These are phyloP conservation scores for Heliornis fulica DNA, from an alignment of 2,113 vertebrate species.

Conservation along the genomic window DNA sequence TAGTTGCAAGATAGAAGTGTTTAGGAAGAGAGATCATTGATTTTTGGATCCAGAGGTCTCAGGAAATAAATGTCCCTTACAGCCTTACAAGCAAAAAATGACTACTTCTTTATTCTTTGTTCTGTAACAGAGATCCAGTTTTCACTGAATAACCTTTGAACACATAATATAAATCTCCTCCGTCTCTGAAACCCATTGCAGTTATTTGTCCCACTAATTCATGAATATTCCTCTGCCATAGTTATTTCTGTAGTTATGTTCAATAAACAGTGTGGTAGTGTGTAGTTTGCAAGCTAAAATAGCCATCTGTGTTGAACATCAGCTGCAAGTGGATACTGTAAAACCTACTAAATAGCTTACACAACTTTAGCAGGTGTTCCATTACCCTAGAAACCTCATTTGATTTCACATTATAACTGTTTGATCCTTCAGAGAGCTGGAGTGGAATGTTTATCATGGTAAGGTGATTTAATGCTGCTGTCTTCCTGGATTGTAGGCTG, in stretches of 20 bases:
- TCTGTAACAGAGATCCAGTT: slow-evolving; percentile 57
- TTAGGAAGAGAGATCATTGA: slow-evolving; percentile 66
- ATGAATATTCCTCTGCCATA: slow-evolving; percentile 57
- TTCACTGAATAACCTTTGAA: slow-evolving; percentile 29
- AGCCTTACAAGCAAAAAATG: slow-evolving; percentile 64
- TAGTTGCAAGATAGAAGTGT: slow-evolving; percentile 72
- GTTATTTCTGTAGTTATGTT: slow-evolving; percentile 64
- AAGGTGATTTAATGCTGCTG: slow-evolving; percentile 69
- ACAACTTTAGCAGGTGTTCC: slow-evolving; percentile 68
- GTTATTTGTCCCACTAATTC: slow-evolving; percentile 48
- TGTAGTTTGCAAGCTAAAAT: slow-evolving; percentile 59
- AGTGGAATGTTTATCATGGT: slow-evolving; percentile 76
- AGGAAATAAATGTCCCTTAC: slow-evolving; percentile 57
- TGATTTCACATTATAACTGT: slow-evolving; percentile 72
- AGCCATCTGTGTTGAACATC: slow-evolving; percentile 64
- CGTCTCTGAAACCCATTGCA: slow-evolving; percentile 40
- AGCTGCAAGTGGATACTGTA: slow-evolving; percentile 65
- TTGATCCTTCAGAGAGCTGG: slow-evolving; percentile 70
- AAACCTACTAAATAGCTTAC: slow-evolving; percentile 61
- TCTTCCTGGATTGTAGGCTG: slow-evolving; percentile 59
- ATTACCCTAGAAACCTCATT: slow-evolving; percentile 70
- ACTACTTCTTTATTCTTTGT: slow-evolving; percentile 61
- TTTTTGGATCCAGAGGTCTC: slow-evolving; percentile 68
- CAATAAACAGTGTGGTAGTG: slow-evolving; percentile 59
- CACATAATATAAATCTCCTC: not conserved